Percentiles rank a stretch among this genome's conserved stretches.
Evolutionary conservation across 2,113 vertebrate genomes (phyloP).

Genomic region (Trogon surrucura): DNA sequence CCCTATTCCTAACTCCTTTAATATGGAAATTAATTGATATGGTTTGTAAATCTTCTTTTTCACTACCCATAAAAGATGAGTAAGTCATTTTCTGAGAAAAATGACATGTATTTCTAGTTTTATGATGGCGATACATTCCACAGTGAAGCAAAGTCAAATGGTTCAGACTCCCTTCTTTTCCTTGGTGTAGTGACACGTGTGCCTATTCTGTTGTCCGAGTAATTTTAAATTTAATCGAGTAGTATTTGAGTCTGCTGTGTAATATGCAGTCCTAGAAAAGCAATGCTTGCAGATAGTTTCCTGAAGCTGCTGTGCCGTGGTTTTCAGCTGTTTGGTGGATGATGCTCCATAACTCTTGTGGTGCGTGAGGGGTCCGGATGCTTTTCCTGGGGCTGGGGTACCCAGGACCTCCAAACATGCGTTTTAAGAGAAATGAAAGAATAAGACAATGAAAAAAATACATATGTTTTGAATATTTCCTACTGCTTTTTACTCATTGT

Average conservation of each 20-base stretch:
- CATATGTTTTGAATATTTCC: background rate
- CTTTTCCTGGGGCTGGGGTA: background rate
- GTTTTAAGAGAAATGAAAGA: background rate
- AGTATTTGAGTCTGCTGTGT: background rate
- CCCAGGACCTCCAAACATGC: too few relatives aligned
- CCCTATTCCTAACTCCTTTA: background rate
- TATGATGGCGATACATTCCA: background rate
- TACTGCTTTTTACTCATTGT: background rate
- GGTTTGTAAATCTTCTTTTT: background rate
- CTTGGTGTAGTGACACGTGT: rapidly evolving
- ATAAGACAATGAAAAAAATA: background rate
- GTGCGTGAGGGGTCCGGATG: too few relatives aligned
- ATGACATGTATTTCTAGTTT: background rate
- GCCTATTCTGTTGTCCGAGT: background rate
- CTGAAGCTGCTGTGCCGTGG: background rate
- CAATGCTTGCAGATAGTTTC: background rate
- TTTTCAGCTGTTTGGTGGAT: background rate
- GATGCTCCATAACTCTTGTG: background rate
- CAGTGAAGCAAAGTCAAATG: background rate
- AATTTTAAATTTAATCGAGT: background rate
- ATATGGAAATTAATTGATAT: background rate
- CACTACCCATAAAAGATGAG: background rate
- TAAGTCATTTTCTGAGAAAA: background rate
- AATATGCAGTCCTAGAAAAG: background rate
- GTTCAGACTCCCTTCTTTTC: background rate